Base-by-base conservation (phyloP, 2,888 invertebrate species). In the Microctonus brassicae region DNA sequence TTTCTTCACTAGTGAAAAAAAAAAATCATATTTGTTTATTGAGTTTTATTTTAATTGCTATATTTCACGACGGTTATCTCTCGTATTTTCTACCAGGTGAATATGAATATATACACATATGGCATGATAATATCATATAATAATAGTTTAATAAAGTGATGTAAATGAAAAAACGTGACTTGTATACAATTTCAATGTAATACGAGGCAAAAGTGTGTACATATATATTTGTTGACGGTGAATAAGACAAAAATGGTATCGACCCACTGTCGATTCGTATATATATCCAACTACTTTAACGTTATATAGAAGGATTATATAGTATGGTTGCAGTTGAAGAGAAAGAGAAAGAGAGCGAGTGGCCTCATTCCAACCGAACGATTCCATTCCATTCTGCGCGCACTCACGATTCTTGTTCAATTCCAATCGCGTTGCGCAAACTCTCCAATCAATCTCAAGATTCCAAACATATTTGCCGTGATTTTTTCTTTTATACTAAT, bases 311-410 rank as follows among this genome's bases (percentile, higher is more conserved):
- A 17, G n/a, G 47, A 10, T 65, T 52, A 68, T 68, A 64, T 73
- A 42, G 47, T 20, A 10, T 13, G 13, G 34, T 5, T 47, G 47
- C 52, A 57, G 53, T 24, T 34, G 29, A 47, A 20, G 24, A 57
- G 53, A 33, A 55, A 22, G 33, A 36, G 70, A 29, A 69, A 64
- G 73, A 78, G 75, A 76, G 70, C 63, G 72, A 77, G 71, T 75
- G 78, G 74, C 78, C 78, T 72, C 77, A 78, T 78, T 78, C 75
- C 76, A 61, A 47, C 47, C 22, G 36, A 34, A 52, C 68, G 74
- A 76, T 78, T 75, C 73, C 73, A 74, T 77, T 76, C 73, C 74
- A 70, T 71, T 70, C 75, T 74, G 77, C 76, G 76, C 73, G 66
- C 57, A 69, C 72, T 66, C 72, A 77, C 74, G 75, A 76, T 78